Conservation (phyloP, 2,888 invertebrate species). For the Steinernema scapterisci region DNA sequence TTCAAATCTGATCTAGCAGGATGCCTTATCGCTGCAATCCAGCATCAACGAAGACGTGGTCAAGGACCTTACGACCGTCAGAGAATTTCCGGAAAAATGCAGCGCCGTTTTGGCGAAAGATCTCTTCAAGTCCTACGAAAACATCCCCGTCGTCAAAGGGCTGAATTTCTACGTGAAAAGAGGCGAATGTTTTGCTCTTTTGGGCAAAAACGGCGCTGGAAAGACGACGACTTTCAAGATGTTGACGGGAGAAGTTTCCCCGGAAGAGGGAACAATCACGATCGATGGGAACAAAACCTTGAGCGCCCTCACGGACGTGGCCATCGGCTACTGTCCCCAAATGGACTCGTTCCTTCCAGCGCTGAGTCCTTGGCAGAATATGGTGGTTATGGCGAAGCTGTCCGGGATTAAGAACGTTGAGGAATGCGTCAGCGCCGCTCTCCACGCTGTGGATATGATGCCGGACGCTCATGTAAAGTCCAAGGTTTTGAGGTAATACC, state of each 20-base stretch:
- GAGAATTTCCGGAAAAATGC: slow-evolving; percentile 33
- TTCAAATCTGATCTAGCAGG: neutral
- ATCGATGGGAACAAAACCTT: slow-evolving; percentile 48
- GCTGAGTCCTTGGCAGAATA: slow-evolving; percentile 57
- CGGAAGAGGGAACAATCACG: slow-evolving; percentile 48
- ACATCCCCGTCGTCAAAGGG: slow-evolving; percentile 48
- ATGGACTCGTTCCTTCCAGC: slow-evolving; percentile 61
- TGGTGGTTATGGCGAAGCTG: slow-evolving; percentile 53
- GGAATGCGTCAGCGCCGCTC: slow-evolving; percentile 45
- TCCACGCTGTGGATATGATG: slow-evolving; percentile 55
- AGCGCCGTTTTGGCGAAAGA: slow-evolving; percentile 42
- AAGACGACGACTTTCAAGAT: slow-evolving; percentile 67
- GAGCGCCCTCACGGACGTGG: slow-evolving; percentile 24
- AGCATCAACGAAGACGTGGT: slow-evolving; percentile 47
- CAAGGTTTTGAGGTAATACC: slow-evolving; percentile 21
- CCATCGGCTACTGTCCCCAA: slow-evolving; percentile 64
- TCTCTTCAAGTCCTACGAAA: slow-evolving; percentile 46
- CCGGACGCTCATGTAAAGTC: slow-evolving; percentile 55
- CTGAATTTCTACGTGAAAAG: slow-evolving; percentile 56
- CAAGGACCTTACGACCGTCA: slow-evolving; percentile 41
- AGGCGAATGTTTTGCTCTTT: slow-evolving; percentile 62
- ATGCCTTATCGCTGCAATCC: neutral
- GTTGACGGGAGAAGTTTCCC: slow-evolving; percentile 53
- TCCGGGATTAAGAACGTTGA: slow-evolving; percentile 48
- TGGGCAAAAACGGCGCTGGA: slow-evolving; percentile 61